These are phyloP conservation scores for Bellardia pandia DNA, from an alignment of 2,888 invertebrate species.

Conservation along the genomic window DNA sequence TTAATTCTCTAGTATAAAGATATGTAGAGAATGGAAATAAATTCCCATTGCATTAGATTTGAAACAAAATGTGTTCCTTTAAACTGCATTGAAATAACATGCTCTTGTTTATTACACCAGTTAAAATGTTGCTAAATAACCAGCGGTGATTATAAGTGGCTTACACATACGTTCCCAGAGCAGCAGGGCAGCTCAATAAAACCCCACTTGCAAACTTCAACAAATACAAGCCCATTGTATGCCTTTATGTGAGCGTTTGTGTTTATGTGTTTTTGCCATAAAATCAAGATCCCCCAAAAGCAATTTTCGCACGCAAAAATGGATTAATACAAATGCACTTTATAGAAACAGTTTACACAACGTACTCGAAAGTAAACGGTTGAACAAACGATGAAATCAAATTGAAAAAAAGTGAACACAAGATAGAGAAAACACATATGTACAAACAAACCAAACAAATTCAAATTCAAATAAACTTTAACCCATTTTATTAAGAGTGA, in stretches of 20 bases:
- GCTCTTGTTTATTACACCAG: no score
- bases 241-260: neutral
- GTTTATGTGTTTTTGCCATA: neutral
- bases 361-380: constrained; percentile 39
- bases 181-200: neutral
- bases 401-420: constrained; percentile 3
- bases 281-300: constrained; percentile 62
- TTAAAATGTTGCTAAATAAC: no score
- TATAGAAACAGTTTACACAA: constrained; percentile 46
- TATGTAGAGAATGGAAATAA: no score
- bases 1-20: no score
- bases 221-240: neutral
- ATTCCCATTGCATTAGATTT: no score
- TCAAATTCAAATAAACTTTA: constrained; percentile 57
- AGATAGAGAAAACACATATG: neutral
- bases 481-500: constrained; percentile 44
- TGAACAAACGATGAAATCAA: constrained; percentile 35
- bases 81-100: no score
- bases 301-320: constrained; percentile 72
- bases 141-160: no score
- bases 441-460: constrained; percentile 45
- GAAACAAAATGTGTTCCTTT: no score
- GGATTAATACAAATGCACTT: constrained; percentile 63
- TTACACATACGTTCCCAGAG: no score
- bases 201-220: neutral